Evolutionary conservation across 2,113 vertebrate species (phyloP), one percentile per base, ranked within the genome.

Genomic region (Corythornis madagascariensis): DNA sequence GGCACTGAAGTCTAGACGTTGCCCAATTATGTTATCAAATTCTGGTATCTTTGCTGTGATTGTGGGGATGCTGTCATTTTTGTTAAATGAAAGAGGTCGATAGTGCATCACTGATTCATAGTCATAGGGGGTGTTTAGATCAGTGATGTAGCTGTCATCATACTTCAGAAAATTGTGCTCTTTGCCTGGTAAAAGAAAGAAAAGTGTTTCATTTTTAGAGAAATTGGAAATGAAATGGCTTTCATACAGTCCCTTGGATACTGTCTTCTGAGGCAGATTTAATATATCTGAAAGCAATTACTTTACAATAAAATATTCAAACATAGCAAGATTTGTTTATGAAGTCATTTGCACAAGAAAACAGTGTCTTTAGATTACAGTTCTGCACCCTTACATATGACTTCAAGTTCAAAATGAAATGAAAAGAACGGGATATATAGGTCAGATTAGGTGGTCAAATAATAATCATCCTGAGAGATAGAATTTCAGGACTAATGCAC

Each of bases 41-140:
- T 94, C 98, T 24, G 98, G 98, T 89, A 99, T 99, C 94, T 99
- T 99, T 17, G 99, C 94, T 8, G 98, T 99, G 94, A 99, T 97
- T 29, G 98, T 99, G 18, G 99, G 99, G 31, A 96, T 28, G n/a
- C 65, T 97, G 4, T 33, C 66, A 18, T 99, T 98, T 97, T 98
- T 98, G 94, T 99, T 99, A 94, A 99, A 99, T 31, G 99, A 98
- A 71, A 98, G 93, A 3, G 98, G 98, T 5, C 61, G 69, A 25
- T 99, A 99, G 86, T 99, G 99, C 99, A 99, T 98, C 88, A 99
- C 0, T 10, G 99, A 99, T 88, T 99, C 98, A 0, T 99, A 99
- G 95, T 99, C 98, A 18, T 99, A 99, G 2, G 98, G 97, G 0
- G 98, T 99, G 96, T 99, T 99, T 94, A 99, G 98, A 85, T 99